phyloP scores from a whole-genome alignment of 2,113 vertebrate species.

The Speoplatyrhinus poulsoni region DNA sequence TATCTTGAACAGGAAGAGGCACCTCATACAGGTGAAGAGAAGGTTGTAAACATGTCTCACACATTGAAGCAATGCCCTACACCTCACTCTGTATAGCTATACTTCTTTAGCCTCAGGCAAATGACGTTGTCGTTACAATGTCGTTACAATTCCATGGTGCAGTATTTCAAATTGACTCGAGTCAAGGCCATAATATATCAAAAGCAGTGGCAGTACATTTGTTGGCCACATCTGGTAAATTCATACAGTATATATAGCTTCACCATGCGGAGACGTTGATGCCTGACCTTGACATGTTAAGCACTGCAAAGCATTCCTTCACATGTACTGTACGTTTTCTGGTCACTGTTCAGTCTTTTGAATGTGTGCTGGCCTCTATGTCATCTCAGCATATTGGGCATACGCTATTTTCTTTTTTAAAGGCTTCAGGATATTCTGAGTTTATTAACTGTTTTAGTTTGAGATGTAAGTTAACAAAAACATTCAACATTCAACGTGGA shows the following conservation, averaged over 20 bases:
- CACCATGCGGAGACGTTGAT: neutral
- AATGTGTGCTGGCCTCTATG: neutral
- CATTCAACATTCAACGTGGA: too few relatives aligned
- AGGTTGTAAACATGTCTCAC: neutral
- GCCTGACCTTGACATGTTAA: slow-evolving; percentile 16
- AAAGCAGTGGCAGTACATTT: neutral
- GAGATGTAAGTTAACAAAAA: too few relatives aligned
- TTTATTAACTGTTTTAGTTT: neutral
- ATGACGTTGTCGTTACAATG: neutral
- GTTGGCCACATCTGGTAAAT: slow-evolving; percentile 32
- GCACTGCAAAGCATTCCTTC: slow-evolving; percentile 34
- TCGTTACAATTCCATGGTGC: neutral
- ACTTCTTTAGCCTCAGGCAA: slow-evolving; percentile 3
- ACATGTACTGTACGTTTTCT: slow-evolving; percentile 15
- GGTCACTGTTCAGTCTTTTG: slow-evolving; percentile 18
- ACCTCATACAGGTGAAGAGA: neutral
- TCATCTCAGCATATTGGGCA: neutral
- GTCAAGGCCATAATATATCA: slow-evolving; percentile 22
- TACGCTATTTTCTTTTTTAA: too few relatives aligned
- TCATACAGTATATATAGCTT: slow-evolving; percentile 6
- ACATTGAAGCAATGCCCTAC: neutral
- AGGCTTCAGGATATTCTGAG: neutral
- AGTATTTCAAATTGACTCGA: slow-evolving; percentile 28
- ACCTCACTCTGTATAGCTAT: neutral
- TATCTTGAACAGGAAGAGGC: neutral